Base-by-base conservation (phyloP, 2,888 invertebrate species). In the Andricus quercusramuli region DNA sequence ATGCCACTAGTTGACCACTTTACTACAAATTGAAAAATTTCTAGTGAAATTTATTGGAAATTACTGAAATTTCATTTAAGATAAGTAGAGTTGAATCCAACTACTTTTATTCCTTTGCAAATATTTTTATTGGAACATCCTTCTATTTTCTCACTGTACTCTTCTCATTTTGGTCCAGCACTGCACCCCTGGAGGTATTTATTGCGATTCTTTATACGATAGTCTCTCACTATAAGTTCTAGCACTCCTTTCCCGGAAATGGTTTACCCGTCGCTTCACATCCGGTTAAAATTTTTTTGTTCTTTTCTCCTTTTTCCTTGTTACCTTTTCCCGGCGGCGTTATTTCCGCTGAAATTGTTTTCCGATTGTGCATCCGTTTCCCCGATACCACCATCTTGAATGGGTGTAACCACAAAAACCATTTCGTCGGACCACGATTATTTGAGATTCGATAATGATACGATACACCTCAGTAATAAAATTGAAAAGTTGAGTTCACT, bases 291-390 rank as follows among this genome's bases (percentile, higher is more conserved):
- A 78, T 82, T 80, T 66, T 80, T 64, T 80, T 80, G 77, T 44
- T 56, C 77, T 47, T 77, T 80, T 79, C 64, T 81, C 37, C 59
- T 77, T 80, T 78, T 78, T 68, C 37, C 67, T 78, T 74, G 65
- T 79, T 64, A 77, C 70, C 44, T 82, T 68, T 77, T 64, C 74
- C 77, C 79, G 64, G 29, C 79, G 79, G 79, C 77, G 80, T 78
- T 81, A 79, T 80, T 84, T 79, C 81, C 77, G 80, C 82, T 84
- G 82, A 89, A 90, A 90, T 88, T 88, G 87, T 88, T 89, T 89
- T 89, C 87, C 88, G 85, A 88, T 87, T 85, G 85, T 84, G 86
- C 86, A 83, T 70, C 51, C 70, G 84, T 78, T 84, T 83, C 80
- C 68, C 83, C 82, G 81, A 81, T 83, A 84, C 77, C 17, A 47